Percentiles rank a stretch among this genome's conserved stretches.
Evolutionary conservation across 2,888 invertebrate species (phyloP).

Genomic region (Orthonychiurus folsomi): DNA sequence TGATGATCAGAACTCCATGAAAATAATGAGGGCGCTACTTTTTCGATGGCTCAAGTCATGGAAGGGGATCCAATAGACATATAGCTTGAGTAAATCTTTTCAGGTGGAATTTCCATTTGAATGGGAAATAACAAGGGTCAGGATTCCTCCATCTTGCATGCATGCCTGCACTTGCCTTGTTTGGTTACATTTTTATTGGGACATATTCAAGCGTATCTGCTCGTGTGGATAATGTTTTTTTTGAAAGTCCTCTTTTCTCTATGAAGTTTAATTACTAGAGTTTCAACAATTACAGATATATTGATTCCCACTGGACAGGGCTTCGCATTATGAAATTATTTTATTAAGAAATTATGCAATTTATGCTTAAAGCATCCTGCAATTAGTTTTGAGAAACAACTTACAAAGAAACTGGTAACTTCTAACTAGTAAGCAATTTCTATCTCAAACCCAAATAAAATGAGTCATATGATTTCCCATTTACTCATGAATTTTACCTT

Average conservation of each 20-base stretch:
- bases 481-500: neutral
- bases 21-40: slow-evolving; percentile 15
- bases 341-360: no score
- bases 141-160: neutral
- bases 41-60: neutral
- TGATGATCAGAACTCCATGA: slow-evolving; percentile 12
- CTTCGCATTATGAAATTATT: no score
- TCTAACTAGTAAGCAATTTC: no score
- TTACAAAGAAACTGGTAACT: no score
- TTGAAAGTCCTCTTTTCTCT: no score
- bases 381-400: no score
- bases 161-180: neutral
- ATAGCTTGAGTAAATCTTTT: neutral
- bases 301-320: no score
- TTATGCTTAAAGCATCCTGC: no score
- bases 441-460: no score
- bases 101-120: neutral
- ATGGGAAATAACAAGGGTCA: neutral
- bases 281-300: no score
- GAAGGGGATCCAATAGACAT: no score
- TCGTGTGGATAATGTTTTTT: neutral
- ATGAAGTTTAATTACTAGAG: neutral
- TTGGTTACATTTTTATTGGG: neutral
- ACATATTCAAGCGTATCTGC: neutral
- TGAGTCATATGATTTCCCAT: neutral